These are phyloP conservation scores for Grapholita molesta DNA, from an alignment of 1,140 invertebrate species.

Conservation along the genomic window DNA sequence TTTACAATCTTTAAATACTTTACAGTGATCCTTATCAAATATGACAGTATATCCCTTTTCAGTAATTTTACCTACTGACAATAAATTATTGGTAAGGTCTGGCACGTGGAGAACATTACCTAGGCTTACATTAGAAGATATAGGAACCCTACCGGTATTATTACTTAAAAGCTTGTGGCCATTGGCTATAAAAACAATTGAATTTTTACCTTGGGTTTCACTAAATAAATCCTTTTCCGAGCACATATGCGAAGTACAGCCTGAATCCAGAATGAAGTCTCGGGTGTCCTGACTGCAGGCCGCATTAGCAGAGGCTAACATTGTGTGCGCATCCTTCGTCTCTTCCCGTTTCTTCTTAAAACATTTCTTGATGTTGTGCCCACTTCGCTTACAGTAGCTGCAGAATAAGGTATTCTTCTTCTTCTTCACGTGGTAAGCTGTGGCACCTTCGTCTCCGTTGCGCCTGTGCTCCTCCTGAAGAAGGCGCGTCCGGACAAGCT, in stretches of 20 bases:
- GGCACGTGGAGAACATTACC: slow-evolving; percentile 18
- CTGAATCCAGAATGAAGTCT: neutral
- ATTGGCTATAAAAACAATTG: slow-evolving; percentile 9
- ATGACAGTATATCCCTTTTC: slow-evolving; percentile 13
- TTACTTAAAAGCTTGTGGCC: neutral
- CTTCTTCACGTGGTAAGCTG: no score
- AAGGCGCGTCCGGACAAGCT: neutral
- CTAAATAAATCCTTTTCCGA: neutral
- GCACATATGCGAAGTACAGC: neutral
- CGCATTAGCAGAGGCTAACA: neutral
- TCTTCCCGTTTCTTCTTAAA: no score
- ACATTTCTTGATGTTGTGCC: no score
- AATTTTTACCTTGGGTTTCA: neutral
- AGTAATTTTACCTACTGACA: slow-evolving; percentile 9
- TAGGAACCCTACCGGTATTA: neutral
- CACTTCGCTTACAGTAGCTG: no score
- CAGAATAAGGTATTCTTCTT: no score
- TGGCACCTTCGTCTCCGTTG: neutral
- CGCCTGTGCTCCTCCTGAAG: neutral
- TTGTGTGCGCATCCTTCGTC: neutral
- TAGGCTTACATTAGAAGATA: neutral
- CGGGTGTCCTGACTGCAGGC: neutral
- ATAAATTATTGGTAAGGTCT: slow-evolving; percentile 10
- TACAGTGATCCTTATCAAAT: slow-evolving; percentile 5
- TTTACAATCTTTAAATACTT: neutral